These are phyloP conservation scores for Thaleichthys pacificus DNA, from an alignment of 2,797 vertebrate species.

Conservation along the genomic window DNA sequence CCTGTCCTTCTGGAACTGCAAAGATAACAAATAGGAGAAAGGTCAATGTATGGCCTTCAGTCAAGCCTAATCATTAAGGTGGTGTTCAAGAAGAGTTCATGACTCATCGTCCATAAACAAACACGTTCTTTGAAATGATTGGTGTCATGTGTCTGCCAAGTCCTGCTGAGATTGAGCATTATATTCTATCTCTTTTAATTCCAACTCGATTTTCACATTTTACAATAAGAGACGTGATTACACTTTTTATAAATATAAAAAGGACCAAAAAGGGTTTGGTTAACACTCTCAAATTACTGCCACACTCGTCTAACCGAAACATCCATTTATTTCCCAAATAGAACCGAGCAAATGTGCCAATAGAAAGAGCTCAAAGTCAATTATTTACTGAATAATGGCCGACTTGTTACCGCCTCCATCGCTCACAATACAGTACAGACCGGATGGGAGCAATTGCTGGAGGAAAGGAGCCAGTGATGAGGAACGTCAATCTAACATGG, in stretches of 20 bases:
- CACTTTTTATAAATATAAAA: neutral
- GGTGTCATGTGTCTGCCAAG: too few relatives aligned
- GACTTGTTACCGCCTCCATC: constrained; percentile 13
- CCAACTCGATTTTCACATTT: too few relatives aligned
- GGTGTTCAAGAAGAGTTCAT: too few relatives aligned
- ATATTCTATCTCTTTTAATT: too few relatives aligned
- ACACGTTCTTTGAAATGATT: too few relatives aligned
- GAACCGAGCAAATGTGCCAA: constrained; percentile 24
- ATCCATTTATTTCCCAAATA: constrained; percentile 23
- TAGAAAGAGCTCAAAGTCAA: constrained; percentile 21
- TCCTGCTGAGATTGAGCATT: too few relatives aligned
- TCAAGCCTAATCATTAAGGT: too few relatives aligned
- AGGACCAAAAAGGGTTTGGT: neutral
- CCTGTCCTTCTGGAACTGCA: too few relatives aligned
- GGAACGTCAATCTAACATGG: constrained; percentile 33
- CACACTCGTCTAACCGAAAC: constrained; percentile 21
- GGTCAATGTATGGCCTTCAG: too few relatives aligned
- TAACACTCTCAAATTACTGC: constrained; percentile 13
- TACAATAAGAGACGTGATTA: neutral
- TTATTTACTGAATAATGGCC: constrained; percentile 31
- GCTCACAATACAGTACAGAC: constrained; percentile 33
- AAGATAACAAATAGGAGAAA: too few relatives aligned
- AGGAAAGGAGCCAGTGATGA: constrained; percentile 38
- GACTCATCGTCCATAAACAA: too few relatives aligned
- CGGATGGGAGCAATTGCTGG: constrained; percentile 32